phyloP scores from a whole-genome alignment of 2,888 invertebrate species.

The Nemoura dubitans region DNA sequence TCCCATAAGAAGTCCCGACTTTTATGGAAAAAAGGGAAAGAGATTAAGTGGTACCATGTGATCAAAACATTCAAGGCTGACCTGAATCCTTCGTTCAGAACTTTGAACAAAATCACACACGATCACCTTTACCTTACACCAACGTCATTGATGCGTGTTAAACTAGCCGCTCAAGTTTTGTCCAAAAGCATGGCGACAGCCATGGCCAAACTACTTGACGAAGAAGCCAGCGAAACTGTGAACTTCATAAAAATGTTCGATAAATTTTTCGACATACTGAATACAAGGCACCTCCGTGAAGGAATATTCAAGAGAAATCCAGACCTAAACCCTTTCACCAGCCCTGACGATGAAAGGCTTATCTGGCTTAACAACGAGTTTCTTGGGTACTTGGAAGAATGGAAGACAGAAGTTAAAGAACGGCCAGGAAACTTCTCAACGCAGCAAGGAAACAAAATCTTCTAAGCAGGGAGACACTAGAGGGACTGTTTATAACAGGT shows the following conservation, averaged over 20 bases:
- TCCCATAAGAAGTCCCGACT: constrained; percentile 14
- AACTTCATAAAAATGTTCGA: constrained; percentile 34
- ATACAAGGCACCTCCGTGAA: constrained; percentile 26
- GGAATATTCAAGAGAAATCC: constrained; percentile 26
- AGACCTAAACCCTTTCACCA: constrained; percentile 19
- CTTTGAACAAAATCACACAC: neutral
- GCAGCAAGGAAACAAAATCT: neutral
- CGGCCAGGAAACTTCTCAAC: constrained; percentile 28
- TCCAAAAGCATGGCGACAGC: constrained; percentile 30
- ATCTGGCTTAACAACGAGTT: constrained; percentile 29
- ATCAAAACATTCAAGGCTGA: neutral
- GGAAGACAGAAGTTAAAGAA: constrained; percentile 31
- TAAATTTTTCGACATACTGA: constrained; percentile 29
- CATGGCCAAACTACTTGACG: neutral
- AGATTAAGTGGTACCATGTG: constrained; percentile 15
- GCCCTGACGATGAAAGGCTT: constrained; percentile 28
- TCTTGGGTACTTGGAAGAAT: constrained; percentile 29
- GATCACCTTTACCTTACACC: constrained; percentile 27
- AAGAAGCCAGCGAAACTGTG: constrained; percentile 26
- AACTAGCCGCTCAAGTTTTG: constrained; percentile 23
- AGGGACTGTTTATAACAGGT: constrained; percentile 30
- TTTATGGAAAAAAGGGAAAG: constrained; percentile 24
- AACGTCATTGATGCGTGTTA: constrained; percentile 20
- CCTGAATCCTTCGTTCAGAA: constrained; percentile 28
- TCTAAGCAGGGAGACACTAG: constrained; percentile 23